Evolutionary conservation across 1,140 invertebrate genomes (phyloP), one percentile per base, ranked within the genome.

Genomic region (Aplysia californica): DNA sequence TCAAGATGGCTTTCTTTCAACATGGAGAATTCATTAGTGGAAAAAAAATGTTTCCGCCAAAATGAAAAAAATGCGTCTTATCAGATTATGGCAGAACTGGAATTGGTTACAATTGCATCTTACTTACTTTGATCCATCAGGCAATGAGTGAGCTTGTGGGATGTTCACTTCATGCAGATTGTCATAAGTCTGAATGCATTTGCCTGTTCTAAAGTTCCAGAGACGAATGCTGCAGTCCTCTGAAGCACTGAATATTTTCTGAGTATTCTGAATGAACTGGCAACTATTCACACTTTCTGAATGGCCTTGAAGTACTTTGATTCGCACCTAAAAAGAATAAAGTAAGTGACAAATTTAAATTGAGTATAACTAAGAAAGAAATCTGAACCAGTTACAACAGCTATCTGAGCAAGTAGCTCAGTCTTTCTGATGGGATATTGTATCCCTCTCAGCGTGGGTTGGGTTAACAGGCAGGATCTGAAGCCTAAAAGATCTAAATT

Each of bases 281-380:
- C 87, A 87, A 41, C 80, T 85, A 64, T 85, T 88, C 18, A 89
- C 86, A 69, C 76, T 68, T 67, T 85, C 84, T 69, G 71, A 79
- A 59, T 89, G 88, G 26, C 83, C 86, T 65, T 79, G 80, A 3
- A 87, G 82, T 20, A 88, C 83, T 76, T 75, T 82, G 26, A 88
- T 86, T 65, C 82, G 81, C 21, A 89, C 85, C 87, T 89, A 55
- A 35, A 78, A 75, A 71, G 71, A 18, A 35, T 26, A 38, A 61
- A 36, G 10, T 35, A 29, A 55, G 23, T 15, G 29, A n/a, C n/a
- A n/a, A n/a, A n/a, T n/a, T n/a, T n/a, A n/a, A n/a, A n/a, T n/a
- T n/a, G n/a, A n/a, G n/a, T n/a, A n/a, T n/a, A n/a, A n/a, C n/a
- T n/a, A n/a, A n/a, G n/a, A n/a, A n/a, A n/a, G n/a, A n/a, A n/a